These are phyloP conservation scores for Pyrgilauda ruficollis DNA, from an alignment of 2,113 vertebrate species.

Conservation along the genomic window DNA sequence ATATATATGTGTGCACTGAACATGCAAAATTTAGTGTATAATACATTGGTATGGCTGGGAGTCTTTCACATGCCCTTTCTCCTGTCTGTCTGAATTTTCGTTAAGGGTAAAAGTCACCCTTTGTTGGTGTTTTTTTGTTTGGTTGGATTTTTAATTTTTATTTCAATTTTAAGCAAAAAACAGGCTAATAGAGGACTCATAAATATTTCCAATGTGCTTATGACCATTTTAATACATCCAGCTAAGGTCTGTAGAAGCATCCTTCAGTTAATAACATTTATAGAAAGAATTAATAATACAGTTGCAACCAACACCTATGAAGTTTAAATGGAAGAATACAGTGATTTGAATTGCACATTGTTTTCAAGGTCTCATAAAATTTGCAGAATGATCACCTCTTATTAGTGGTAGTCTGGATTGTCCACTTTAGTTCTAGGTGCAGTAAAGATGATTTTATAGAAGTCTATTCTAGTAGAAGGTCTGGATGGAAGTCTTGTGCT, in stretches of 20 bases:
- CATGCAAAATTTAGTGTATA: neutral
- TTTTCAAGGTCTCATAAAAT: neutral
- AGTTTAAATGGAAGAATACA: neutral
- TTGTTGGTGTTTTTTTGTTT: no score
- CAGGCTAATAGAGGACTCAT: neutral
- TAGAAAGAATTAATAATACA: neutral
- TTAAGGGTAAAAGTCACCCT: neutral
- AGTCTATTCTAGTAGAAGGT: neutral
- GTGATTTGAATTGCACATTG: neutral
- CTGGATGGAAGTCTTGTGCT: neutral
- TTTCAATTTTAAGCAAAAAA: neutral
- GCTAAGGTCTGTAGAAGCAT: neutral
- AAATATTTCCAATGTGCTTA: neutral
- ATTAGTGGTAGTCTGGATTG: neutral
- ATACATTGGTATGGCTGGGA: neutral
- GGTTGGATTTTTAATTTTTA: neutral
- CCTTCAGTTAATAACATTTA: neutral
- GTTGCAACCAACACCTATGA: neutral
- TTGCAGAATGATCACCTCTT: neutral
- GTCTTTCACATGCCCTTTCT: neutral
- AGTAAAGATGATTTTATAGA: neutral
- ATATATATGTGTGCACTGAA: neutral
- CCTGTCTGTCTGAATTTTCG: neutral
- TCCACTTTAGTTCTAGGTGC: neutral
- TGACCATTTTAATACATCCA: neutral